A percentile compares a stretch with the other conserved stretches of the same genome.
These are phyloP conservation scores for Otus sunia DNA, from an alignment of 2,113 vertebrate genomes.

Conservation along the genomic window DNA sequence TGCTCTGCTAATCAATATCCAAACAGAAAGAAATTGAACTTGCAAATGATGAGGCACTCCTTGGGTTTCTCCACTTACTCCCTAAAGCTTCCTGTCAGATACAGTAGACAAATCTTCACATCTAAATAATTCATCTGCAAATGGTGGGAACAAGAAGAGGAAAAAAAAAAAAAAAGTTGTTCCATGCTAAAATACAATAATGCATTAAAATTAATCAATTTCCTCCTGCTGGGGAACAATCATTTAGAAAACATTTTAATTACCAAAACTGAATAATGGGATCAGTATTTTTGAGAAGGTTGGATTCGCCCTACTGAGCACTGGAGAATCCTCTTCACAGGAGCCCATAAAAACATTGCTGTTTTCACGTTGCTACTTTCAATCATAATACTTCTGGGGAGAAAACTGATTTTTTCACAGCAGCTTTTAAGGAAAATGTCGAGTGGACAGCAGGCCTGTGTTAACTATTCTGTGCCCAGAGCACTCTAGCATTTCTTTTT, in stretches of 20 bases:
- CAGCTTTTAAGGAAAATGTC: neutral
- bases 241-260: slow-evolving; percentile 61
- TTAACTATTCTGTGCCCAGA: neutral
- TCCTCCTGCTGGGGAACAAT: slow-evolving; percentile 46
- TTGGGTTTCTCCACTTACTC: slow-evolving; percentile 17
- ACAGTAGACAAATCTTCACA: slow-evolving; percentile 37
- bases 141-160: neutral
- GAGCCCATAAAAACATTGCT: slow-evolving; percentile 28
- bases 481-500: neutral
- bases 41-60: neutral
- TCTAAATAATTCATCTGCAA: slow-evolving; percentile 62
- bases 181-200: slow-evolving; percentile 54
- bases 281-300: slow-evolving; percentile 35
- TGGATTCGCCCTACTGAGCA: slow-evolving; percentile 17
- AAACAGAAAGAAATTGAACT: neutral
- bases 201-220: slow-evolving; percentile 59
- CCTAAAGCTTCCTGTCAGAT: neutral
- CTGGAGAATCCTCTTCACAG: slow-evolving; percentile 28
- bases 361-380: slow-evolving; percentile 11
- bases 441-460: neutral
- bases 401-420: slow-evolving; percentile 2
- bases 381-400: slow-evolving; percentile 19
- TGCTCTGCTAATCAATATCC: neutral
- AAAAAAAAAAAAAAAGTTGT: neutral
- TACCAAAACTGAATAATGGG: slow-evolving; percentile 23